Percentiles rank a stretch among this genome's conserved stretches.
phyloP scores from a whole-genome alignment of 92 coral and sea anemone species.

The Phenganax stokvisi region DNA sequence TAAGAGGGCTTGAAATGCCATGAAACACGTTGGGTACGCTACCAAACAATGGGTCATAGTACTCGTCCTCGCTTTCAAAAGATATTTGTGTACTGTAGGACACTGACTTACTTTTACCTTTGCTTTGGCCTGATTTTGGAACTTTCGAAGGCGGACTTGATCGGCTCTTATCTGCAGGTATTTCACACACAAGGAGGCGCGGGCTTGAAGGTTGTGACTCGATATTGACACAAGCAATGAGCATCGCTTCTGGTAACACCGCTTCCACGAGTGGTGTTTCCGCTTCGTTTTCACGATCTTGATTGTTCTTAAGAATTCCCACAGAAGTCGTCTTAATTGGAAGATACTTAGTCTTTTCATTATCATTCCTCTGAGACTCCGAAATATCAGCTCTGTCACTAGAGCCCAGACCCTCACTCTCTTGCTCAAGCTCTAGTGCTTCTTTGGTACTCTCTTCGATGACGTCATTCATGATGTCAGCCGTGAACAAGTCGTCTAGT shows the following conservation, averaged over 20 bases:
- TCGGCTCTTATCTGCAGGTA: conserved; percentile 53
- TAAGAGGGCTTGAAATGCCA: conserved; percentile 70
- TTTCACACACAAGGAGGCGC: conserved; percentile 53
- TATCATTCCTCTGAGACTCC: neutral
- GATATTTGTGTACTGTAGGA: conserved; percentile 46
- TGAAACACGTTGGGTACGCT: conserved; percentile 54
- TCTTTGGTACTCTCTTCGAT: conserved; percentile 45
- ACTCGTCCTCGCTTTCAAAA: conserved; percentile 52
- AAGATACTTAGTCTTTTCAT: conserved; percentile 1
- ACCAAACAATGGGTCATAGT: conserved; percentile 39
- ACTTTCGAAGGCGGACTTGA: neutral
- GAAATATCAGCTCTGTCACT: conserved; percentile 25
- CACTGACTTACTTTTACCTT: conserved; percentile 29
- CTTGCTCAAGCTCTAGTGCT: conserved; percentile 12
- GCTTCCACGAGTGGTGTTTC: conserved; percentile 36
- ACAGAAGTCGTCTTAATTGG: conserved; percentile 11
- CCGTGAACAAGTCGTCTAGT: conserved; percentile 8
- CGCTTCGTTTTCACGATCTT: conserved; percentile 46
- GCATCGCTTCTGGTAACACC: conserved; percentile 54
- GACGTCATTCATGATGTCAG: conserved; percentile 26
- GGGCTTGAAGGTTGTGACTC: conserved; percentile 32
- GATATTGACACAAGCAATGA: conserved; percentile 52
- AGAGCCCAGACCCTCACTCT: conserved; percentile 22
- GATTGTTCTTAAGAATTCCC: conserved; percentile 39
- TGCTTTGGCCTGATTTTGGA: conserved; percentile 21